Evolutionary conservation across 2,888 invertebrate genomes (phyloP), one percentile per base, ranked within the genome.

Genomic region (Epicampocera succincta): DNA sequence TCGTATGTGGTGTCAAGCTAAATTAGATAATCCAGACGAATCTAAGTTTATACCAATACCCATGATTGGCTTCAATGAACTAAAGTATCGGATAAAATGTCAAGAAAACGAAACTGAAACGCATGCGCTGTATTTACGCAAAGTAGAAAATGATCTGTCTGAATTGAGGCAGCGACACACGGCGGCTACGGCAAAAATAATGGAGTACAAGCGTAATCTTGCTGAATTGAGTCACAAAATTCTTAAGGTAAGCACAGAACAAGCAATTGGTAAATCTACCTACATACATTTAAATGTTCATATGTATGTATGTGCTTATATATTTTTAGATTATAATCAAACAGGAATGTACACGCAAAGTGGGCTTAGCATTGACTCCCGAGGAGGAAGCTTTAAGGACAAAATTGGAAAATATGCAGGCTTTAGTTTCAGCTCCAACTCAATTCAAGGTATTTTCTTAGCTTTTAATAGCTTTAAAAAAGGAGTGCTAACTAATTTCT

Each of bases 1-100:
- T 60, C 93, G 97, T 80, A 92, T 99, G 86, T 99, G 99, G 99
- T 95, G 96, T 87, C 98, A 99, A 90, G 99, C 99, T 0, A 97
- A 98, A 87, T 92, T 95, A 33, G 98, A 99, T 88, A 99, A 99
- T 92, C 99, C 99, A 0, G 96, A 99, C 90, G 94, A 97, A 0
- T 94, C 94, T 42, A 94, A 95, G 87, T 96, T 97, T 86, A 95
- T 99, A 87, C 99, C 99, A 0, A 96, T 98, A 12, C 97, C 98
- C 0, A 95, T 99, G 90, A 94, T 98, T 84, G 99, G 99, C 0
- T 98, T 99, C 88, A 92, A 93, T 42, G 95, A 95, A 90, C 92
- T 93, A 8, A 95, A 95, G 89, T 94, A 95, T 90, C 94, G 99
- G 13, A 93, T 97, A 71, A 94, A 96, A 83, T 95, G 95, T 85